Conservation (phyloP, 2,797 vertebrate genomes). For the Neopelma chrysocephalum region DNA sequence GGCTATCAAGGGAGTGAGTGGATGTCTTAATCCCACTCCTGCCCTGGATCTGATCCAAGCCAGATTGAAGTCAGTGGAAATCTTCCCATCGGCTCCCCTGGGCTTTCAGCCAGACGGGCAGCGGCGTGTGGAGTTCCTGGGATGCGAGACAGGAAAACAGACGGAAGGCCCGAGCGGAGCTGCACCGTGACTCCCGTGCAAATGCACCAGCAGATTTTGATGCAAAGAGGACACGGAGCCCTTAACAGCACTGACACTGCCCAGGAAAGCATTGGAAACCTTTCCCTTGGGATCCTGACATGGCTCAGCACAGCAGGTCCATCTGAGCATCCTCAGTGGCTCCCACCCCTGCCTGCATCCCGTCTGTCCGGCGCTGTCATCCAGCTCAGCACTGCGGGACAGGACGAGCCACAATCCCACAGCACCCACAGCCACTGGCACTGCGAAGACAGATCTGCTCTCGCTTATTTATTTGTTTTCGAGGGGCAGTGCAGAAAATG, state of each 20-base stretch:
- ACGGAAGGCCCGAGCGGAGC: not conserved
- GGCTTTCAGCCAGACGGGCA: not conserved
- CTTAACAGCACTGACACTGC: accelerated
- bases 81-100: not conserved
- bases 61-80: not conserved
- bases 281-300: not conserved
- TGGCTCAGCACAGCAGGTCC: accelerated
- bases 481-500: not conserved
- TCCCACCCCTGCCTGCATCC: not conserved
- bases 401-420: accelerated
- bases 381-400: accelerated
- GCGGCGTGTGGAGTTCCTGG: not conserved
- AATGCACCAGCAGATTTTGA: not conserved
- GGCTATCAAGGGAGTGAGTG: not conserved
- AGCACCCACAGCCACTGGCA: accelerated
- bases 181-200: accelerated
- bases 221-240: accelerated
- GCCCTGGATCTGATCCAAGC: not conserved
- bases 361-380: accelerated
- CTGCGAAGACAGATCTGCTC: not conserved
- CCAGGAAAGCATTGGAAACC: not conserved
- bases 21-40: slow-evolving; percentile 15
- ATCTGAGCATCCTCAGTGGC: not conserved
- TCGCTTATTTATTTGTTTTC: not conserved
- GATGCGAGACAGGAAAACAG: not conserved